Evolutionary conservation across 2,888 invertebrate species (phyloP).

Genomic region (Orthonevra nobilis): DNA sequence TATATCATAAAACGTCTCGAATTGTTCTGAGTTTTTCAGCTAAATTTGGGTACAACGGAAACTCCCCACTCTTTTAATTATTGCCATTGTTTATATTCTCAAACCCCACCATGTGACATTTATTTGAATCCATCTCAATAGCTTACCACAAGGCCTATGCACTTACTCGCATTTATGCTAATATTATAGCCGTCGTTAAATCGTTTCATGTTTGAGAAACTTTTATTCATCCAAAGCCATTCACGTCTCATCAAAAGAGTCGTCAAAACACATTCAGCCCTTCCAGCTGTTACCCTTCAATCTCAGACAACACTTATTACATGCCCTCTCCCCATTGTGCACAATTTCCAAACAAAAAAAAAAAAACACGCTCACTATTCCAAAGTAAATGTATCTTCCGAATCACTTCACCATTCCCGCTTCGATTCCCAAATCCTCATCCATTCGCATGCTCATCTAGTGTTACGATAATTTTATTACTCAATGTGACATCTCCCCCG

Average conservation of each 20-base stretch:
- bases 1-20: too few relatives aligned
- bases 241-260: not conserved
- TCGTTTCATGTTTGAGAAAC: not conserved
- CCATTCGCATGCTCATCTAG: too few relatives aligned
- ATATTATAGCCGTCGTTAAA: not conserved
- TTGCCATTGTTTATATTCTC: too few relatives aligned
- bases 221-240: not conserved
- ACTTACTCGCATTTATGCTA: conserved; percentile 6
- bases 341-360: too few relatives aligned
- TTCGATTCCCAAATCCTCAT: conserved; percentile 18
- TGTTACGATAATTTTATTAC: conserved; percentile 50
- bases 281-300: conserved; percentile 53
- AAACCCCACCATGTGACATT: too few relatives aligned
- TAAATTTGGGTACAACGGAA: too few relatives aligned
- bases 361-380: too few relatives aligned
- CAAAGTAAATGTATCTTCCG: too few relatives aligned
- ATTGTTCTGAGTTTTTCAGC: too few relatives aligned
- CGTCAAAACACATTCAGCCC: conserved; percentile 2
- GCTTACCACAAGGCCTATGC: too few relatives aligned
- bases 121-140: too few relatives aligned
- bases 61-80: too few relatives aligned
- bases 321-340: not conserved
- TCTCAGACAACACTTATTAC: conserved; percentile 7
- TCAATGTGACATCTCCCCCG: conserved; percentile 26
- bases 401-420: conserved; percentile 38